Conservation (phyloP, 2,888 invertebrate species). For the Amphipoea oculea region DNA sequence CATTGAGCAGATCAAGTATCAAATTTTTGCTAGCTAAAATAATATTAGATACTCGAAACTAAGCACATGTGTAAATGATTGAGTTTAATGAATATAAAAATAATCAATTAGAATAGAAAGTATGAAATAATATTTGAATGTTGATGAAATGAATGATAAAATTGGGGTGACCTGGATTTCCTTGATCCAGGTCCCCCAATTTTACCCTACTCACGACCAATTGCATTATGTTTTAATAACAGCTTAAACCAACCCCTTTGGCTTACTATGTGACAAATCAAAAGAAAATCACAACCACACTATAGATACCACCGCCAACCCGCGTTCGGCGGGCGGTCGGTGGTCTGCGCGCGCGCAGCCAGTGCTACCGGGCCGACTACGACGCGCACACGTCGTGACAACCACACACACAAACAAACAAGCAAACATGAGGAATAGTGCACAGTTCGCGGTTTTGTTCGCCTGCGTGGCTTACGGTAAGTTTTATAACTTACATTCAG, state of each 20-base stretch:
- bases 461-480: slow-evolving; percentile 85
- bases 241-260: not conserved
- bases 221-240: not conserved
- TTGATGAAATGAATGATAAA: too few relatives aligned
- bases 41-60: too few relatives aligned
- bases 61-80: too few relatives aligned
- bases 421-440: slow-evolving; percentile 81
- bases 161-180: too few relatives aligned
- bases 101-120: too few relatives aligned
- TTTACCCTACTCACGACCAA: too few relatives aligned
- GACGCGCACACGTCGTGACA: slow-evolving; percentile 83
- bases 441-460: slow-evolving; percentile 78
- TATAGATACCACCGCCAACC: slow-evolving; percentile 74
- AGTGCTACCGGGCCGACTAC: slow-evolving; percentile 83
- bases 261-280: not conserved
- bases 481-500: slow-evolving; percentile 53
- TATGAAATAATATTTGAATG: too few relatives aligned
- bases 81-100: too few relatives aligned
- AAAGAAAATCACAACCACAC: slow-evolving; percentile 64
- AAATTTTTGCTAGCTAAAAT: too few relatives aligned
- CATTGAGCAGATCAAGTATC: too few relatives aligned
- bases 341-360: slow-evolving; percentile 75
- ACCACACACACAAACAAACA: slow-evolving; percentile 67
- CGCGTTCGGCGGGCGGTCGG: slow-evolving; percentile 71
- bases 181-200: too few relatives aligned